Base-by-base conservation (phyloP, 2,113 vertebrate species). In the Typhlomys cinereus region DNA sequence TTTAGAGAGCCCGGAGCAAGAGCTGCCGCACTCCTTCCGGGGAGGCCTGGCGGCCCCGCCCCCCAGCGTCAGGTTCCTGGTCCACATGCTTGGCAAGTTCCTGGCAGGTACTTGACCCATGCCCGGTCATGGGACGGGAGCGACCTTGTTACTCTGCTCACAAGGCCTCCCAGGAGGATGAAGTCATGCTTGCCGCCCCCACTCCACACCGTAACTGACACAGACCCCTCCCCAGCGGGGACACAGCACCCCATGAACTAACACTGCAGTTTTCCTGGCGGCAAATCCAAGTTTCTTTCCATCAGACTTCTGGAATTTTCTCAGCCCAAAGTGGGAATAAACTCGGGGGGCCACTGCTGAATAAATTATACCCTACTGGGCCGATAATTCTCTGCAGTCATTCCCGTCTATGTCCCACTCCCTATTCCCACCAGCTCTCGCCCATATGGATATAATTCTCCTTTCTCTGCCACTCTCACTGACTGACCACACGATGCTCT, bases 201-300 rank as follows among this genome's bases (percentile, higher is more conserved):
- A 3, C 34, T 50, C 36, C 46, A 13, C 50, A 46, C 23, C 23
- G 41, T 79, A 50, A 89, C 39, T 0, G 48, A 48, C 17, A 41
- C 15, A 29, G 31, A 59, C 82, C 84, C 76, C 79, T 95, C 52
- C 8, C 3, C 44, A 74, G 80, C 73, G 57, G 76, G 90, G 50
- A 50, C 41, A 57, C 48, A 66, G 80, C 36, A 80, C 39, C 79
- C 44, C 3, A 21, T 78, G 74, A 80, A 83, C 90, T 95, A 85
- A 93, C 23, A 21, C 34, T 44, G 75, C 61, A 79, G 79, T 70
- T 94, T 91, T 95, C 88, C 73, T 29, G 34, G 82, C 29, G 34
- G 82, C 29, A 90, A 87, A 92, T 86, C 50, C 44, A 88, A 84
- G 62, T 86, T 81, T 85, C 84, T 96, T 89, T 95, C 95, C 81